Evolutionary conservation across 2,797 vertebrate species (phyloP), one percentile per base, ranked within the genome.

Genomic region (Sebastes elongatus): DNA sequence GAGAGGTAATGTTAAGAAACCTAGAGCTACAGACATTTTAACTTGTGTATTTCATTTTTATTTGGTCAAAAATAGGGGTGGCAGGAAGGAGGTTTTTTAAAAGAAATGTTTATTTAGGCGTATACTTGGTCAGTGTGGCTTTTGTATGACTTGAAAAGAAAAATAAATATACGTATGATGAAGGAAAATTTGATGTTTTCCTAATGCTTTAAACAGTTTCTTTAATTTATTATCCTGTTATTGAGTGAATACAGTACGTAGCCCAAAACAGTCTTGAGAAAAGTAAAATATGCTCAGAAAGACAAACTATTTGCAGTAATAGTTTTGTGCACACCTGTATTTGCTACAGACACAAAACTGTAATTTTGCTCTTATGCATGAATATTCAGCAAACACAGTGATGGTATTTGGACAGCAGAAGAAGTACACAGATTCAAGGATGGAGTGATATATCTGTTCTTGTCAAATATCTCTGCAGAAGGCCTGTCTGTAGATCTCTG

Each of bases 381-480:
- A 32, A 23, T 16, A 66, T 25, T 28, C 4, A 33, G 9, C 52
- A 22, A 46, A 62, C 18, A 22, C 22, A 6, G 30, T 33, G 53
- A 30, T 23, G 16, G n/a, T 16, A 27, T 64, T 62, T 69, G 27
- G 13, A 60, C n/a, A n/a, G 18, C 65, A 70, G 57, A 38, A 7
- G 42, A 32, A 20, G 32, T 4, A 25, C 67, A 70, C 56, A 8
- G 32, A 60, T 32, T 22, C 1, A 61, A 18, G 8, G 20, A 2
- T 10, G 16, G 82, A 90, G 87, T 91, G 78, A 76, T 71, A 78
- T 8, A 1, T 91, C 85, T 65, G 59, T 13, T 23, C 0, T 2
- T 66, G 4, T 8, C 1, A 0, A 1, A 14, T 61, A 59, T 85
- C 55, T 83, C 18, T 53, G 9, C 69, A 79, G 79, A 30, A n/a